Percentiles rank a stretch among this genome's conserved stretches.
Conservation (phyloP, 2,797 vertebrate genomes). For the Cetoscarus ocellatus region DNA sequence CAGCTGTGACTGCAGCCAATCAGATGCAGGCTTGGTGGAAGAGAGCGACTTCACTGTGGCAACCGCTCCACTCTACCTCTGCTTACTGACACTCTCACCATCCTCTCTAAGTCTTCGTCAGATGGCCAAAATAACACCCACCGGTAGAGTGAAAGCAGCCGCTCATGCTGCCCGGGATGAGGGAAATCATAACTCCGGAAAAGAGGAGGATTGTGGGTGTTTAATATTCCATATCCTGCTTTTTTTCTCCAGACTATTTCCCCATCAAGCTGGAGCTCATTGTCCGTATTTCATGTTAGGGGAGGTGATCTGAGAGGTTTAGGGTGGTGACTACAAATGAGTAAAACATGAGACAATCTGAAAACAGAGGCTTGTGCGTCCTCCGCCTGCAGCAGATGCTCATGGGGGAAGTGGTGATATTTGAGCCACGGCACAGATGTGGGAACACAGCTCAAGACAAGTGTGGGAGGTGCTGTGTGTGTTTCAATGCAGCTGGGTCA, state of each 20-base stretch:
- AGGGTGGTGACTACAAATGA: slow-evolving; percentile 46
- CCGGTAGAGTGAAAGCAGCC: slow-evolving; percentile 49
- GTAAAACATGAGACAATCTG: slow-evolving; percentile 49
- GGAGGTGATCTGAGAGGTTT: slow-evolving; percentile 45
- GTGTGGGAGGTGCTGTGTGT: slow-evolving; percentile 68
- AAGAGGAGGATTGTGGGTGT: slow-evolving; percentile 9
- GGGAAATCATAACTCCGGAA: slow-evolving; percentile 24
- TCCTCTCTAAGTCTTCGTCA: slow-evolving; percentile 60
- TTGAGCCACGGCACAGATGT: slow-evolving; percentile 79
- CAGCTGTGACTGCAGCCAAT: slow-evolving; percentile 72
- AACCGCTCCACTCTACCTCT: slow-evolving; percentile 79
- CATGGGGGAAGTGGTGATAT: slow-evolving; percentile 70
- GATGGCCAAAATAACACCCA: slow-evolving; percentile 64
- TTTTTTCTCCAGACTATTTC: not conserved
- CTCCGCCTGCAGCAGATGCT: slow-evolving; percentile 61
- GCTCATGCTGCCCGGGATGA: slow-evolving; percentile 43
- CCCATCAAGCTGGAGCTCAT: not conserved
- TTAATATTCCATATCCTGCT: slow-evolving; percentile 1
- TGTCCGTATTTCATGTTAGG: slow-evolving; percentile 8
- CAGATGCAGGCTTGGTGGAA: slow-evolving; percentile 70
- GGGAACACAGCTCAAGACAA: slow-evolving; percentile 65
- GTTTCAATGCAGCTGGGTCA: slow-evolving; percentile 64
- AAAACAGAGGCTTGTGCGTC: slow-evolving; percentile 29
- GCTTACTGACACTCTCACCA: slow-evolving; percentile 58
- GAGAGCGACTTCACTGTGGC: slow-evolving; percentile 76